Base-by-base conservation (phyloP, 2,888 invertebrate species). In the Cremastinae sp. region DNA sequence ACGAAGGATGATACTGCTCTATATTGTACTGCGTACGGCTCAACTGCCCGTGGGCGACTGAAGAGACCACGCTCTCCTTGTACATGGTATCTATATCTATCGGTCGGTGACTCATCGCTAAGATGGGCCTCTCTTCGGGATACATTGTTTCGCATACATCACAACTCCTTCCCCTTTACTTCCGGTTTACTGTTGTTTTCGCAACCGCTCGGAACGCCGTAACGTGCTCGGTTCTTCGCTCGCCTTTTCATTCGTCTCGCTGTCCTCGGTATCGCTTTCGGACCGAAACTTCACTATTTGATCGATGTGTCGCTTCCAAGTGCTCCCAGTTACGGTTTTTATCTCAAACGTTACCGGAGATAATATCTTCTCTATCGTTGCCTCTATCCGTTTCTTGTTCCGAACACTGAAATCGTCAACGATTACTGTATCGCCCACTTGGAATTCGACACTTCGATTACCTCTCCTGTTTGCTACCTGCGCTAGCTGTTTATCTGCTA, bases 271-370 rank as follows among this genome's bases (percentile, higher is more conserved):
- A n/a, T 51, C 59, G 59, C 22, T 59, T 43, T 12, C 20, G 20
- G 61, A 65, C n/a, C n/a, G n/a, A n/a, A 53, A 28, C 55, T 64
- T 71, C 53, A 74, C 41, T 8, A 74, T 55, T 14, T 69, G 74
- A 64, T 69, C 69, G 35, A 69, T 14, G 16, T 74, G 74, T 64
- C 69, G 69, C 58, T 74, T 69, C 69, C 74, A 74, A 14, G 28
- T 55, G 20, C 12, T 61, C 8, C 59, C 64, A 41, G 56, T 28
- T 49, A 35, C 12, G 10, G 51, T 43, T 64, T 64, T 39, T 10
- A 74, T 20, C 20, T 58, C 53, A 43, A 58, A 74, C 64, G 69
- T 74, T 49, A 62, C 69, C 35, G 74, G 74, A 47, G 66, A 66
- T 45, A 66, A 53, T 66, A 43, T 59, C 41, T 59, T 53, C 8